Conservation (phyloP, 2,888 invertebrate species). For the Eupithecia vulgata region DNA sequence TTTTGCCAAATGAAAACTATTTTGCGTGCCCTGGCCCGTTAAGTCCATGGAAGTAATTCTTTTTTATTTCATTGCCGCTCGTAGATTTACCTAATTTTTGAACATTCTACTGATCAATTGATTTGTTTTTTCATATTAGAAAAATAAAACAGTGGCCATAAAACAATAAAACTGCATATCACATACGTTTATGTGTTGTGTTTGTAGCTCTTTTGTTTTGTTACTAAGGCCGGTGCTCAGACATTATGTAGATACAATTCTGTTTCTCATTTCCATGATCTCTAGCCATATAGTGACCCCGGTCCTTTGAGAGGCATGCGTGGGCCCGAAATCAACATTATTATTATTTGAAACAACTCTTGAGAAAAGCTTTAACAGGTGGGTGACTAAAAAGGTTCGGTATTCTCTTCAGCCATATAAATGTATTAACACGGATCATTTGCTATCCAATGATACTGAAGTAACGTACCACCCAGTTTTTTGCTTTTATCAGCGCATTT, state of each 20-base stretch:
- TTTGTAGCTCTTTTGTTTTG: neutral
- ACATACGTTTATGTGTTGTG: no score
- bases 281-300: no score
- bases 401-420: constrained; percentile 65
- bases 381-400: constrained; percentile 59
- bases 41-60: neutral
- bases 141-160: no score
- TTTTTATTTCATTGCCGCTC: neutral
- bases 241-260: neutral
- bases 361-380: constrained; percentile 61
- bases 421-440: constrained; percentile 75
- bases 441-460: constrained; percentile 74
- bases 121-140: no score
- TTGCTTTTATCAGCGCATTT: constrained; percentile 62
- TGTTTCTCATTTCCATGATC: no score
- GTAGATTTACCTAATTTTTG: no score
- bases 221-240: neutral
- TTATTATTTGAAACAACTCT: neutral
- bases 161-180: no score
- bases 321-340: neutral
- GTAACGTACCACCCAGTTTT: constrained; percentile 64
- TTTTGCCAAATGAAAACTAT: neutral
- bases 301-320: no score
- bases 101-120: no score
- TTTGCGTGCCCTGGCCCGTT: neutral